Base-by-base conservation (phyloP, 37 sponge, comb jelly and placozoan genomes). In the Beroe ovata region DNA sequence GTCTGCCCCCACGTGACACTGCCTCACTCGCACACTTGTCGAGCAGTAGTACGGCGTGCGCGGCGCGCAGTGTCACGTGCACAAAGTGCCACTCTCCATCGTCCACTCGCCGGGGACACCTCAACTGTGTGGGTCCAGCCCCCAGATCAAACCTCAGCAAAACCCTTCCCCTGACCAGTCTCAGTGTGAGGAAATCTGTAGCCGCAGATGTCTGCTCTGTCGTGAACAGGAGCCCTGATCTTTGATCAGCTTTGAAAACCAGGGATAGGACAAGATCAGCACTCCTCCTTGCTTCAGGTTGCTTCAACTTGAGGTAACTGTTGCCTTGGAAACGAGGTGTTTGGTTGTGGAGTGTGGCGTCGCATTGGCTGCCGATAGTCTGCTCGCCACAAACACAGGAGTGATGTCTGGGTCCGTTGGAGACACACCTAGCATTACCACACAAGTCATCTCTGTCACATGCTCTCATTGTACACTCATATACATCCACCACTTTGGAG, bases 11-110 rank as follows among this genome's bases (percentile, higher is more conserved):
- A 2, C 22, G 84, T 1, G 84, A 77, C 47, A 77, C 84, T 29
- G 20, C 84, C 84, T 77, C 84, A 4, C 54, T 40, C 11, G 54
- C 84, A 42, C 84, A 77, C 22, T 54, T 77, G 54, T 77, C 84
- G 54, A 77, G 36, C 47, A 77, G 26, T 6, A 77, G 84, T 3
- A 42, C 28, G 25, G 54, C 54, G 84, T 77, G 54, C 28, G 18
- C n/a, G 1, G 36, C 84, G 35, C 28, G 22, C 54, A 77, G 84
- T 6, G 25, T 77, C 28, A 77, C 28, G 54, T 77, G 42, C 8
- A 77, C 38, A 36, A 77, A 77, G 28, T 77, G 84, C 84, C 84
- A 77, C 84, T 38, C 33, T n/a, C 84, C 84, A 36, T 77, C 84
- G 28, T 39, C 54, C 22, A 77, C 54, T 8, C 47, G 1, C 28